Evolutionary conservation across 1,140 invertebrate species (phyloP).

Genomic region (Neocloeon triangulifer): DNA sequence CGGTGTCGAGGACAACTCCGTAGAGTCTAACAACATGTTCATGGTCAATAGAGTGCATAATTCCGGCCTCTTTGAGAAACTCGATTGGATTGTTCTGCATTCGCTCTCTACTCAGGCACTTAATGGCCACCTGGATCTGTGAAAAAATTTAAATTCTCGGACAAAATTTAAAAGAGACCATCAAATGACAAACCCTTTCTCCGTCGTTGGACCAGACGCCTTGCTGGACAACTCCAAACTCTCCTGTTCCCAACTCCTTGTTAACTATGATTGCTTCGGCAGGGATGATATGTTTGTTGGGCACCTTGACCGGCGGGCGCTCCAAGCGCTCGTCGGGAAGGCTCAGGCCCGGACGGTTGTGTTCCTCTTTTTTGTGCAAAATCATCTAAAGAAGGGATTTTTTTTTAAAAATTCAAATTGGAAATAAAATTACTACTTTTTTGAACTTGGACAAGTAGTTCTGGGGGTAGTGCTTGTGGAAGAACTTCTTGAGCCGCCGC

Average conservation of each 20-base stretch:
- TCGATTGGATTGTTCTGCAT: conserved; percentile 91
- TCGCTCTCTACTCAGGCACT: conserved; percentile 77
- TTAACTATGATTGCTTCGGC: conserved; percentile 81
- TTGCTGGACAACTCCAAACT: conserved; percentile 95
- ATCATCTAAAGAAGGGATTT: conserved; percentile 15
- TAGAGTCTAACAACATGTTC: conserved; percentile 92
- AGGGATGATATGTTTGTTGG: conserved; percentile 88
- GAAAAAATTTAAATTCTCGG: no score
- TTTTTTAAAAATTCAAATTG: conserved; percentile 2
- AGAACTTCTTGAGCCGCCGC: conserved; percentile 76
- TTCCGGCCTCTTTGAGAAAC: conserved; percentile 93
- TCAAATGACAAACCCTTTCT: conserved; percentile 40
- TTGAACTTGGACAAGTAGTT: conserved; percentile 83
- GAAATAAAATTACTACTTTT: conserved; percentile 30
- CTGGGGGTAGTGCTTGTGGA: conserved; percentile 79
- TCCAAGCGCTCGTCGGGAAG: conserved; percentile 18
- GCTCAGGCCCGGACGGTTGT: conserved; percentile 13
- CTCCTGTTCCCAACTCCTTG: conserved; percentile 84
- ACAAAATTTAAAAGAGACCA: no score
- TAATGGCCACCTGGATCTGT: conserved; percentile 89
- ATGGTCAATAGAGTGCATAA: conserved; percentile 94
- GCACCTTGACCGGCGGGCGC: conserved; percentile 27
- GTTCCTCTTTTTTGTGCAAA: conserved; percentile 17
- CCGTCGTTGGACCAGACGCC: conserved; percentile 94
- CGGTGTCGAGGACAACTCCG: conserved; percentile 88